Evolutionary conservation across 2,113 vertebrate species (phyloP).

Genomic region (Podarcis muralis): DNA sequence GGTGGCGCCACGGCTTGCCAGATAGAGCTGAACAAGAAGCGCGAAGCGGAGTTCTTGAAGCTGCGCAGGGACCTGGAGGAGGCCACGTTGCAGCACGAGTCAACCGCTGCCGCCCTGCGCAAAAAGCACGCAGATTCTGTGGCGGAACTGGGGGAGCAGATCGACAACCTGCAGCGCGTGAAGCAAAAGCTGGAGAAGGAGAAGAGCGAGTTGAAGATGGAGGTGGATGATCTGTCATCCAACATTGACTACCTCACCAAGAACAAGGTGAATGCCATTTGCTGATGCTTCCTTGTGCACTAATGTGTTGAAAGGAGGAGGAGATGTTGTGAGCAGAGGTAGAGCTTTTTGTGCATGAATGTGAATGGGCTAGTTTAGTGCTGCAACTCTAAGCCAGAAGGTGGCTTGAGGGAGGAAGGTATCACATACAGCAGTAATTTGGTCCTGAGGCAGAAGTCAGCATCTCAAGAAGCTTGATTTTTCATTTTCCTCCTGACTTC

Average conservation of each 20-base stretch:
- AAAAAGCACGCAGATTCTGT: constrained; percentile 87
- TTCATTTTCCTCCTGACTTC: not conserved
- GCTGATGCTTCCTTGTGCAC: not conserved
- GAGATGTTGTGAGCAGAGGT: not conserved
- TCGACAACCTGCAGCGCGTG: constrained; percentile 88
- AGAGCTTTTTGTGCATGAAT: not conserved
- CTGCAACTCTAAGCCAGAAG: not conserved
- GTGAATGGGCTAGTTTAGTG: not conserved
- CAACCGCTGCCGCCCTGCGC: constrained; percentile 77
- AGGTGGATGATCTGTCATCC: constrained; percentile 86
- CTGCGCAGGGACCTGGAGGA: constrained; percentile 91
- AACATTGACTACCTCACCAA: constrained; percentile 88
- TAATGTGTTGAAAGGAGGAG: not conserved
- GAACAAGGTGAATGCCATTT: constrained; percentile 79
- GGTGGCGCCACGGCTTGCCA: constrained; percentile 83
- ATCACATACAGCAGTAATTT: not conserved
- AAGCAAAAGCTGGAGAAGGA: constrained; percentile 96
- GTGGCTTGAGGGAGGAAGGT: not conserved
- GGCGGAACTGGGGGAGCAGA: constrained; percentile 88
- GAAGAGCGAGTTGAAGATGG: constrained; percentile 90
- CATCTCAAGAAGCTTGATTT: not conserved
- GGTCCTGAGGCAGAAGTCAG: not conserved
- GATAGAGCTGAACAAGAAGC: constrained; percentile 89
- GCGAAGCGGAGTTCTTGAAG: constrained; percentile 85
- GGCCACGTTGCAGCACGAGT: constrained; percentile 86